Evolutionary conservation across 2,797 vertebrate species (phyloP).

Genomic region (Triplophysa yarkandensis): DNA sequence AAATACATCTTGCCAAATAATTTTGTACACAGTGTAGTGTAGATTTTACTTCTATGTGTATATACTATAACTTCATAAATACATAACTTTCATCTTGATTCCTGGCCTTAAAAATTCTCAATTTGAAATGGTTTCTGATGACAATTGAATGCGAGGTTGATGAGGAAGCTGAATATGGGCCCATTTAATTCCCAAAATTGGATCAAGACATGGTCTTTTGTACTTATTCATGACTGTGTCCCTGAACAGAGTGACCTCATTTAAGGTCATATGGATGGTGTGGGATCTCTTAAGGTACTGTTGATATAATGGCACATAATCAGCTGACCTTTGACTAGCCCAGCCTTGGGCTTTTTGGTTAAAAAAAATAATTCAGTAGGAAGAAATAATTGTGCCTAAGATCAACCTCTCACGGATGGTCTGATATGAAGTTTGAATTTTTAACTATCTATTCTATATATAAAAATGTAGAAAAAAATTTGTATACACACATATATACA

Average conservation of each 20-base stretch:
- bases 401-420: not conserved
- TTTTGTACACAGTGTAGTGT: too few relatives aligned
- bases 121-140: conserved; percentile 34
- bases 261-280: conserved; percentile 49
- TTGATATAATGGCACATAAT: conserved; percentile 25
- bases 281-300: conserved; percentile 45
- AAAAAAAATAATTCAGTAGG: not conserved
- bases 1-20: too few relatives aligned
- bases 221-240: conserved; percentile 77
- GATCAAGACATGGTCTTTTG: conserved; percentile 73
- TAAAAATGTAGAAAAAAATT: too few relatives aligned
- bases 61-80: not conserved
- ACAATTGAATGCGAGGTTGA: conserved; percentile 48
- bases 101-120: conserved; percentile 19
- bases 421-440: too few relatives aligned
- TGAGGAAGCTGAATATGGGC: conserved; percentile 67
- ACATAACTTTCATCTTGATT: conserved; percentile 25
- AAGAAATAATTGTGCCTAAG: not conserved
- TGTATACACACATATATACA: too few relatives aligned
- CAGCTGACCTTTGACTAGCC: conserved; percentile 8
- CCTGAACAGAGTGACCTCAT: conserved; percentile 79
- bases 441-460: too few relatives aligned
- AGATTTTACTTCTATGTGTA: too few relatives aligned
- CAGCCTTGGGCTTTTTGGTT: not conserved
- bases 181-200: conserved; percentile 77